Conservation (phyloP, 2,888 invertebrate genomes). For the Drosophila ezoana region DNA sequence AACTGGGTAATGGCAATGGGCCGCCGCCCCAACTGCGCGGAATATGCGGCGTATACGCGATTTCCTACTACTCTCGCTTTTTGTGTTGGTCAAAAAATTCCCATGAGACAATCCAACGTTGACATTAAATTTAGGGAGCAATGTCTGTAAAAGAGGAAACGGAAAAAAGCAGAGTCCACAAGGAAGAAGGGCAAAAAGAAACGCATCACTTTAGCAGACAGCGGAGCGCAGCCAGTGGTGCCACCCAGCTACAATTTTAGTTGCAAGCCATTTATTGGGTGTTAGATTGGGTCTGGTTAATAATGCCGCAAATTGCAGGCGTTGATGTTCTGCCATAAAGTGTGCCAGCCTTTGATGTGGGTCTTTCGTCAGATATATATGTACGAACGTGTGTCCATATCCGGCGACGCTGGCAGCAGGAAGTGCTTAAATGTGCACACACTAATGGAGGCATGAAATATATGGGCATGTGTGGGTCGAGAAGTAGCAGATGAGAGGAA, state of each 20-base stretch:
- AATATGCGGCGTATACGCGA: conserved; percentile 68
- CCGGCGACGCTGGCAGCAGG: background rate
- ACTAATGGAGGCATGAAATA: conserved; percentile 1
- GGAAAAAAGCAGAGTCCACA: conserved; percentile 12
- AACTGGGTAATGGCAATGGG: conserved; percentile 43
- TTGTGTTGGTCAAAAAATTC: conserved; percentile 52
- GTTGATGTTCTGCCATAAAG: conserved; percentile 62
- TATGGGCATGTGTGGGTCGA: background rate
- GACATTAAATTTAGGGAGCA: conserved; percentile 74
- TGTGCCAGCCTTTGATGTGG: conserved; percentile 56
- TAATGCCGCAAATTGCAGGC: conserved; percentile 55
- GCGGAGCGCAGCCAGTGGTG: conserved; percentile 10
- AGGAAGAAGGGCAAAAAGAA: conserved; percentile 4
- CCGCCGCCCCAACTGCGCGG: conserved; percentile 16
- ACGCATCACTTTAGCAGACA: conserved; percentile 12
- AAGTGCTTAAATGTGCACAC: conserved; percentile 13
- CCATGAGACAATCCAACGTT: conserved; percentile 63
- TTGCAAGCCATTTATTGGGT: conserved; percentile 8
- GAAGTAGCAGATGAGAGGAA: background rate
- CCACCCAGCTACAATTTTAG: conserved; percentile 18
- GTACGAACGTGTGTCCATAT: conserved; percentile 10
- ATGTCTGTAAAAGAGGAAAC: conserved; percentile 49
- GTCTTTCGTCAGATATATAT: conserved; percentile 12
- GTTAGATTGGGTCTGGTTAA: conserved; percentile 23
- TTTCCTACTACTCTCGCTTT: conserved; percentile 26